phyloP scores from a whole-genome alignment of 2,113 vertebrate genomes.

The Haemorhous mexicanus region DNA sequence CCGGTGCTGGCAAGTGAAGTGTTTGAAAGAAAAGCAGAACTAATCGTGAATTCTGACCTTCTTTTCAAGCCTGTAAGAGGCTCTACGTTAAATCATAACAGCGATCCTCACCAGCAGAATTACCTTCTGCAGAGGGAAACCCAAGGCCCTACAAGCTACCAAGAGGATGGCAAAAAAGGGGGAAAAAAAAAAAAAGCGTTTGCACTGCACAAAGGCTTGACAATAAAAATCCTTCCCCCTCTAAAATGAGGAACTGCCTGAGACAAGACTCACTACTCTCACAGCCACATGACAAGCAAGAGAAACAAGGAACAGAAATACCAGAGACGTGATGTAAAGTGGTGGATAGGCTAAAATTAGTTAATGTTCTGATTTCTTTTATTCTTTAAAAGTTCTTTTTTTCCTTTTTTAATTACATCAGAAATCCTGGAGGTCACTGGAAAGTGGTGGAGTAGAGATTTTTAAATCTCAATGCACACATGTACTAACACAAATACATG shows the following conservation, averaged over 20 bases:
- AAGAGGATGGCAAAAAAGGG: neutral
- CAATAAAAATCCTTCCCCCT: neutral
- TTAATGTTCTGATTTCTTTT: neutral
- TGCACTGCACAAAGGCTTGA: neutral
- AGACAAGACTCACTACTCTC: neutral
- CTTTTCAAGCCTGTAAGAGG: neutral
- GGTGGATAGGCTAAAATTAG: neutral
- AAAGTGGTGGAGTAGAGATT: neutral
- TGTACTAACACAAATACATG: neutral
- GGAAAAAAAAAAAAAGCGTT: neutral
- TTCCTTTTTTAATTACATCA: neutral
- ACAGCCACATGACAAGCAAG: neutral
- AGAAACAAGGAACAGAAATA: conserved; percentile 17
- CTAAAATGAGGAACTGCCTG: conserved; percentile 8
- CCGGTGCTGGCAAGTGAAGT: neutral
- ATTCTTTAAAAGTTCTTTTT: neutral
- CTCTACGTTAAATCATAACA: neutral
- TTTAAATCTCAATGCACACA: accelerated
- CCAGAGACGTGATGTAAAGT: neutral
- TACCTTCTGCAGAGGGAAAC: neutral
- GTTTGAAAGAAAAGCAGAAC: neutral
- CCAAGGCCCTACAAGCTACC: neutral
- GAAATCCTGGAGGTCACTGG: neutral
- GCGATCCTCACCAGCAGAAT: neutral
- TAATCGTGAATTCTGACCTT: neutral